Base-by-base conservation (phyloP, 2,888 invertebrate genomes). In the Polietes domitor region DNA sequence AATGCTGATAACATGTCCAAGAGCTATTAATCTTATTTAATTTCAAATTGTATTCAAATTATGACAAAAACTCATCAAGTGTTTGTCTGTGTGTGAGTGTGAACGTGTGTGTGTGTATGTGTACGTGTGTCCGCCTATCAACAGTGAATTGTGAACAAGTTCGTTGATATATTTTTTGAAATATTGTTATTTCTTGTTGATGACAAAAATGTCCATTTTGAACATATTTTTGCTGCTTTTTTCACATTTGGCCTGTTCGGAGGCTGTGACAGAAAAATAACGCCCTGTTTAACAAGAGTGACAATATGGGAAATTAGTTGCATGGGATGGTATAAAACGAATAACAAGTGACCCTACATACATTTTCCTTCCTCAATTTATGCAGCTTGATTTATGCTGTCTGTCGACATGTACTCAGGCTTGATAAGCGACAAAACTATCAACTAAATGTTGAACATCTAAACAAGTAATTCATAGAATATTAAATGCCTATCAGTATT, bases 21-120 rank as follows among this genome's bases (percentile, higher is more conserved):
- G 37, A 47, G 80, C 86, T 89, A 90, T 90, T 89, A 90, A 91
- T 91, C 91, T 88, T 90, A 88, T 90, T 91, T 90, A 89, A 89
- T 90, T 89, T 89, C 89, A 89, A 88, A 89, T 90, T 90, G 88
- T 86, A 82, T 86, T 86, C 84, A 89, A 89, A 89, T 90, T 89
- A 89, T 89, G 88, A 76, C 78, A 76, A 70, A 78, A 76, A 61
- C 70, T 79, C 84, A 70, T 83, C 83, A 83, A 80, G 77, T 77
- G 70, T 74, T 76, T 68, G 32, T 47, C 26, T 24, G 47, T 12
- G 10, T 50, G 50, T 19, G 41, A 21, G 58, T 19, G 55, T 32
- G n/a, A 19, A 9, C 50, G 50, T 26, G 26, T 37, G 37, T 37
- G 32, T 32, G 47, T 17, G 37, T 32, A 17, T 12, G 37, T 32